These are phyloP conservation scores for Campylorhamphus procurvoides DNA, from an alignment of 2,113 vertebrate genomes.

Conservation along the genomic window DNA sequence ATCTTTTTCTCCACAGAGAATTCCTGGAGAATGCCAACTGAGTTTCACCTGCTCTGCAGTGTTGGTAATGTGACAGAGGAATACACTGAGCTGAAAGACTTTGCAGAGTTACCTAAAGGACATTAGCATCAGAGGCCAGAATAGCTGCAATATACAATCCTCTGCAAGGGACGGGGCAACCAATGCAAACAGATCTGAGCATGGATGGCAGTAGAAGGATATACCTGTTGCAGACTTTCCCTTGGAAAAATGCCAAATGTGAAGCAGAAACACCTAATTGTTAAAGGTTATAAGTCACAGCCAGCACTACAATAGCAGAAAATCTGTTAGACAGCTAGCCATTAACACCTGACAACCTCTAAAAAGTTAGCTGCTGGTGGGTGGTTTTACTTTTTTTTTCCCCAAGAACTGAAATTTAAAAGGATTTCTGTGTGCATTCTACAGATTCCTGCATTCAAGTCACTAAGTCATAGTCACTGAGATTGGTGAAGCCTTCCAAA, in stretches of 20 bases:
- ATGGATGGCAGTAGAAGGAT: not conserved
- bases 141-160: not conserved
- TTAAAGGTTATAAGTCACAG: not conserved
- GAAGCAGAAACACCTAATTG: not conserved
- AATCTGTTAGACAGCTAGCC: not conserved
- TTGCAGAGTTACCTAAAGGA: not conserved
- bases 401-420: not conserved
- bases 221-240: not conserved
- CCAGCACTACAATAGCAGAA: not conserved
- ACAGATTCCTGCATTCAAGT: not conserved
- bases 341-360: not conserved
- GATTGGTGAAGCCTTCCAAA: not conserved
- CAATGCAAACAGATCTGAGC: not conserved
- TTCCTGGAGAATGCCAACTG: not conserved
- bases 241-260: not conserved
- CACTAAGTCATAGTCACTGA: not conserved
- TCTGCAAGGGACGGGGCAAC: not conserved
- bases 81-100: accelerated
- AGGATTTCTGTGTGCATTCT: not conserved
- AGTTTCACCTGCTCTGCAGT: not conserved
- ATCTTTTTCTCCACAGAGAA: not conserved
- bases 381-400: not conserved
- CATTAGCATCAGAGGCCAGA: not conserved
- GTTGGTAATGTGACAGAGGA: not conserved
- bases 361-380: not conserved